A percentile compares a stretch with the other conserved stretches of the same genome.
phyloP scores from a whole-genome alignment of 2,113 vertebrate genomes.

The Oryzias celebensis region DNA sequence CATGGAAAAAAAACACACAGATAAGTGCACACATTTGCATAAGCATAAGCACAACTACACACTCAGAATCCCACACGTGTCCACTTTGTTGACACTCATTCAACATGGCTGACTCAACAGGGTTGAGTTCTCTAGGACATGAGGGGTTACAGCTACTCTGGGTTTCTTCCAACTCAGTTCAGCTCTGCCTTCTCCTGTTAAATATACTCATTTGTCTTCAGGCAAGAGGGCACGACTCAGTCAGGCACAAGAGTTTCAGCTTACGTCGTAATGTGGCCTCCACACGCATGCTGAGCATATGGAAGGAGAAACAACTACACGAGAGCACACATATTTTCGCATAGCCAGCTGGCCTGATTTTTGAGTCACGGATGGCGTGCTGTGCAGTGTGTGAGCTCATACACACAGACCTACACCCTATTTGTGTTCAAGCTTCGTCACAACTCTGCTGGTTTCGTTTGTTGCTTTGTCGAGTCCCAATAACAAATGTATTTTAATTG shows the following conservation, averaged over 20 bases:
- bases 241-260: slow-evolving; percentile 50
- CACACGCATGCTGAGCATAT: slow-evolving; percentile 10
- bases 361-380: slow-evolving; percentile 37
- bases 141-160: slow-evolving; percentile 62
- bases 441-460: slow-evolving; percentile 33
- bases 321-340: slow-evolving; percentile 36
- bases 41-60: slow-evolving; percentile 1
- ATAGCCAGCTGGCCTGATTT: slow-evolving; percentile 43
- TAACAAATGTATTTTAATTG: neutral
- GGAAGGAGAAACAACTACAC: slow-evolving; percentile 19
- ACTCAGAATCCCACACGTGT: neutral
- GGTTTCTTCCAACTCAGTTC: slow-evolving; percentile 52
- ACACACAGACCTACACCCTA: slow-evolving; percentile 4
- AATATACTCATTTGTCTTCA: slow-evolving; percentile 75
- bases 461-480: slow-evolving; percentile 15
- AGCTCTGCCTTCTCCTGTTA: slow-evolving; percentile 59
- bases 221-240: slow-evolving; percentile 53
- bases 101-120: slow-evolving; percentile 62
- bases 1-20: slow-evolving; percentile 22
- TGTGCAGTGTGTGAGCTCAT: slow-evolving; percentile 11
- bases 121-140: slow-evolving; percentile 43
- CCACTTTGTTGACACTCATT: slow-evolving; percentile 26
- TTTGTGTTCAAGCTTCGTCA: slow-evolving; percentile 18
- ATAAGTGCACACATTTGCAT: neutral
- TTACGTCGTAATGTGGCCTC: slow-evolving; percentile 18